These are phyloP conservation scores for Volucella zonaria DNA, from an alignment of 2,888 invertebrate genomes.

Conservation along the genomic window DNA sequence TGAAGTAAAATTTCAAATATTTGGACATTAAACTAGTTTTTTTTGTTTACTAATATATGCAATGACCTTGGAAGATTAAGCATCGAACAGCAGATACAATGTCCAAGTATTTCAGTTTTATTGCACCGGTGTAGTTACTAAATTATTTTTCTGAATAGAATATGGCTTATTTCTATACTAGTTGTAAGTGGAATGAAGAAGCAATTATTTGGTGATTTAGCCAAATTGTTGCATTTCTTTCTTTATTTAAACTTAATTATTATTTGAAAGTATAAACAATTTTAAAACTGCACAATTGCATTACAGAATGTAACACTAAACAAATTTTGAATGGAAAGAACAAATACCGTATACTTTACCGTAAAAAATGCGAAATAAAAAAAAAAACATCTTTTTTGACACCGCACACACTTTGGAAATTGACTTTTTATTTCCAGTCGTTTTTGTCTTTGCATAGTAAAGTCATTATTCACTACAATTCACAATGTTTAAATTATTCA, in stretches of 20 bases:
- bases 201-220: constrained; percentile 29
- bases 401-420: constrained; percentile 63
- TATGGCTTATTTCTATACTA: constrained; percentile 39
- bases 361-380: constrained; percentile 40
- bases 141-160: constrained; percentile 63
- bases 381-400: constrained; percentile 75
- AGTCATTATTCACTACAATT: constrained; percentile 23
- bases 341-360: constrained; percentile 42
- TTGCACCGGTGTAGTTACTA: constrained; percentile 47
- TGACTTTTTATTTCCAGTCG: constrained; percentile 33
- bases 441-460: constrained; percentile 50
- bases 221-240: constrained; percentile 33
- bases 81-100: background rate
- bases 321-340: constrained; percentile 50
- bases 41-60: constrained; percentile 34
- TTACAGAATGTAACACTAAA: constrained; percentile 69
- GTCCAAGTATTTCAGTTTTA: constrained; percentile 33
- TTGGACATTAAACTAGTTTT: constrained; percentile 42
- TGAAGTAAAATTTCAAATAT: constrained; percentile 37
- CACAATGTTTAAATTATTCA: constrained; percentile 10
- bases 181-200: constrained; percentile 41
- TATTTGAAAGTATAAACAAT: constrained; percentile 38
- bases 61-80: no score
- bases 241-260: constrained; percentile 28
- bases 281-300: constrained; percentile 67